These are phyloP conservation scores for Lycodopsis pacificus DNA, from an alignment of 2,797 vertebrate species.

Conservation along the genomic window DNA sequence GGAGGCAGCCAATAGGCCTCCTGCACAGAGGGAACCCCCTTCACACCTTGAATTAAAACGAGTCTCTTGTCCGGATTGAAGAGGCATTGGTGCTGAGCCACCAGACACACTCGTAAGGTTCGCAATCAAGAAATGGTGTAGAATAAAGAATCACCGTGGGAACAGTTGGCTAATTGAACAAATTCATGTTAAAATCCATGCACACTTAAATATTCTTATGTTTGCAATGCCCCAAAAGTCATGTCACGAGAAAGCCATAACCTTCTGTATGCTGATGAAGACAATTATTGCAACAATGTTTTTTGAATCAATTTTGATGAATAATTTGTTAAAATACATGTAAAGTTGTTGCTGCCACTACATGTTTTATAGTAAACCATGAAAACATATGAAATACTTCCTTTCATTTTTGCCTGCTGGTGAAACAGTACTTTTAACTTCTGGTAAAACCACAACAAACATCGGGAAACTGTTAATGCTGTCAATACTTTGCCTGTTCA, in stretches of 20 bases:
- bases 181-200: background rate
- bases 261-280: background rate
- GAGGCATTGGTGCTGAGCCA: background rate
- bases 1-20: constrained; percentile 21
- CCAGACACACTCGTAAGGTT: background rate
- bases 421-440: background rate
- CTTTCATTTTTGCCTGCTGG: background rate
- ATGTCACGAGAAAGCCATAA: background rate
- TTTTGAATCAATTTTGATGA: background rate
- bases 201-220: background rate
- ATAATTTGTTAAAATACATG: background rate
- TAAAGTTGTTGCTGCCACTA: background rate
- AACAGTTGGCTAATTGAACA: background rate
- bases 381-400: background rate
- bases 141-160: background rate
- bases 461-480: background rate
- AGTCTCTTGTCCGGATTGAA: background rate
- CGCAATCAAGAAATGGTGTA: background rate
- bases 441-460: too few species aligned
- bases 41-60: background rate
- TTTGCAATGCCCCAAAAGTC: background rate
- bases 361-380: constrained; percentile 15
- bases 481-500: background rate
- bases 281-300: background rate
- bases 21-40: background rate